Evolutionary conservation across 2,888 invertebrate genomes (phyloP).

Genomic region (Leptinotarsa juncta): DNA sequence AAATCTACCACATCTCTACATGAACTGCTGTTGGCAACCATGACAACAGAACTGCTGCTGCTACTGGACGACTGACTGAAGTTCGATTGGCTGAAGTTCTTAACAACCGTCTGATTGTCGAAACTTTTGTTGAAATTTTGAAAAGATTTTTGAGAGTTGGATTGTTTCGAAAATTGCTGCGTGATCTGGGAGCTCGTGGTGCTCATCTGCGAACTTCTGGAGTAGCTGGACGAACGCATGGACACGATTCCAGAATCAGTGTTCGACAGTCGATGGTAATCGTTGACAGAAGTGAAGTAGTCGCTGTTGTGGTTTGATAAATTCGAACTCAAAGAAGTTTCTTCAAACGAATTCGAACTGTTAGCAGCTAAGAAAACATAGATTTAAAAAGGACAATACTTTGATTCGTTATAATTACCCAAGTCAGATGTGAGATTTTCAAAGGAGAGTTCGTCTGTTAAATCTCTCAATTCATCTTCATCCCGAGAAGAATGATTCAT

Average conservation of each 20-base stretch:
- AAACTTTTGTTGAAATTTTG: conserved; percentile 48
- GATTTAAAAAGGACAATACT: background rate
- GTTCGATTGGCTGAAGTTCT: conserved; percentile 26
- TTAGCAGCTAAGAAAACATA: conserved; percentile 4
- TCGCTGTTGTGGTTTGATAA: conserved; percentile 58
- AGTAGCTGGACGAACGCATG: conserved; percentile 72
- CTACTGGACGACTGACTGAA: conserved; percentile 43
- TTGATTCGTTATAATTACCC: background rate
- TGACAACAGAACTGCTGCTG: conserved; percentile 52
- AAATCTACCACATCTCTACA: conserved; percentile 50
- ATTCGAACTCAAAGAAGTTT: conserved; percentile 59
- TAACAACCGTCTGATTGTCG: conserved; percentile 45
- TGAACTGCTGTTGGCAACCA: conserved; percentile 48
- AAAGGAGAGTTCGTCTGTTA: conserved; percentile 69
- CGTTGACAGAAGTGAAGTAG: conserved; percentile 53
- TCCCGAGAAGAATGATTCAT: conserved; percentile 89
- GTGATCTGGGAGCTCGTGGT: conserved; percentile 64
- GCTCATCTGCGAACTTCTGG: conserved; percentile 73
- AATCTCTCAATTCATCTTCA: conserved; percentile 78
- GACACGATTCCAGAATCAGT: conserved; percentile 73
- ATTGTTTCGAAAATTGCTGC: conserved; percentile 57
- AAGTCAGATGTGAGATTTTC: conserved; percentile 41
- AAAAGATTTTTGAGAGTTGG: conserved; percentile 40
- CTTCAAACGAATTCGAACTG: conserved; percentile 60
- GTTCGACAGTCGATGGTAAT: conserved; percentile 63